A percentile compares a stretch with the other conserved stretches of the same genome.
Conservation (phyloP, 2,888 invertebrate species). For the Rapana venosa region DNA sequence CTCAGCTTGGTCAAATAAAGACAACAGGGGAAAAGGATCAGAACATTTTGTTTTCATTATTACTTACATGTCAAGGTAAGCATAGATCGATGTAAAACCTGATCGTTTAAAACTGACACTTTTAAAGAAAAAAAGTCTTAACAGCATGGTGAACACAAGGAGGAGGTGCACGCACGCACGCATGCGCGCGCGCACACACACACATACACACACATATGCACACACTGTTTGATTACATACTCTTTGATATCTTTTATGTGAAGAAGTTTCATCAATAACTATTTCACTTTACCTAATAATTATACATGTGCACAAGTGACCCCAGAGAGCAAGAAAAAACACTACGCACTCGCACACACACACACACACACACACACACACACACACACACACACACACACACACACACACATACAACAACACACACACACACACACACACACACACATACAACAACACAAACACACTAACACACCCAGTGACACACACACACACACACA, state of each 20-base stretch:
- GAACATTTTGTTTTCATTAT: too few relatives aligned
- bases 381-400: constrained; percentile 11
- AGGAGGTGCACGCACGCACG: not conserved
- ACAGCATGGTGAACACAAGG: not conserved
- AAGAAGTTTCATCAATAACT: too few relatives aligned
- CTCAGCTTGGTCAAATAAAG: too few relatives aligned
- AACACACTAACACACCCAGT: not conserved
- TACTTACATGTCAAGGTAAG: too few relatives aligned
- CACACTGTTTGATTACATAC: constrained; percentile 2
- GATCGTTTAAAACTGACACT: too few relatives aligned
- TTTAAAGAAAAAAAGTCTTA: not conserved
- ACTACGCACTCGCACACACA: not conserved
- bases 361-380: not conserved
- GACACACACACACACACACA: not conserved
- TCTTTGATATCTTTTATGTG: too few relatives aligned
- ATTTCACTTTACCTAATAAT: too few relatives aligned
- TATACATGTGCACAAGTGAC: too few relatives aligned
- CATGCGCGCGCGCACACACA: not conserved
- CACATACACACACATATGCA: not conserved
- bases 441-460: not conserved
- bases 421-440: not conserved
- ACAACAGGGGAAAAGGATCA: too few relatives aligned
- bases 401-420: not conserved
- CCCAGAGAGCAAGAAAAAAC: too few relatives aligned
- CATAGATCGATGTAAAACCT: too few relatives aligned